Evolutionary conservation across 2,797 vertebrate genomes (phyloP).

Genomic region (Tympanoctomys barrerae): DNA sequence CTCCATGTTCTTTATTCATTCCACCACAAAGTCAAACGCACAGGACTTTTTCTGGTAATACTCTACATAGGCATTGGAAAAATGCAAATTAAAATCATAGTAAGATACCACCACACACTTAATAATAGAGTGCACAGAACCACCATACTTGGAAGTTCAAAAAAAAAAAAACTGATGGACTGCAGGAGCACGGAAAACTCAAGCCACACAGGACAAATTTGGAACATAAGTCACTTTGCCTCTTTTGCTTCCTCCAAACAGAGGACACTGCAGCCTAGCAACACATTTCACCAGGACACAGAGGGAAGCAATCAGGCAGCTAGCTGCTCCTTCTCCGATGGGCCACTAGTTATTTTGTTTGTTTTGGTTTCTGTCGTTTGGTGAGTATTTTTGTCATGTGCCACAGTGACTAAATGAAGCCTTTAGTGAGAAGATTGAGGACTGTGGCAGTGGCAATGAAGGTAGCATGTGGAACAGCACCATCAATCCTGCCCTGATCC

Average conservation of each 20-base stretch:
- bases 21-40: not conserved
- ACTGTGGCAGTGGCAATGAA: not conserved
- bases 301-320: not conserved
- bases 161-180: not conserved
- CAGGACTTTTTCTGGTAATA: not conserved
- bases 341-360: not conserved
- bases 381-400: too few relatives aligned
- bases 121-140: not conserved
- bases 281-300: not conserved
- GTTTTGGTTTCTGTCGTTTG: not conserved
- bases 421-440: not conserved
- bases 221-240: not conserved
- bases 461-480: not conserved
- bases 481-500: not conserved
- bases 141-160: not conserved
- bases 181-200: not conserved
- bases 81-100: not conserved
- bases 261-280: not conserved
- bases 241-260: not conserved
- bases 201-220: not conserved
- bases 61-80: not conserved
- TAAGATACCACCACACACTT: not conserved
- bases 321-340: not conserved
- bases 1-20: too few relatives aligned
- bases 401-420: not conserved